phyloP scores from a whole-genome alignment of 1,140 invertebrate species.

The Anoplophora glabripennis region DNA sequence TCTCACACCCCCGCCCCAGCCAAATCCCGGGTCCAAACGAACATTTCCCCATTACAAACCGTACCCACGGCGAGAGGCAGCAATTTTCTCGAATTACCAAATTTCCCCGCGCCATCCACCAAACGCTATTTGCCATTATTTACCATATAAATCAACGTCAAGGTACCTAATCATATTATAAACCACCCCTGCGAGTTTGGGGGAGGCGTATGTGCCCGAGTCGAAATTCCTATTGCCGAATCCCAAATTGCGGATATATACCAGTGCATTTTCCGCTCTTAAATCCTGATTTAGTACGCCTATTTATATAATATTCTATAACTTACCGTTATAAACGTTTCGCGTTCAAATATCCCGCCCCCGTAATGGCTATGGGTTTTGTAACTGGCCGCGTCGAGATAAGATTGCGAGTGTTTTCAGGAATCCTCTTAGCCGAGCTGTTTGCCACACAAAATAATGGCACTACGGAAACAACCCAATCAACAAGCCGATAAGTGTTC shows the following conservation, averaged over 20 bases:
- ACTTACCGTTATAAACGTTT: no score
- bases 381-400: no score
- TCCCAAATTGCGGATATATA: background rate
- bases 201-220: background rate
- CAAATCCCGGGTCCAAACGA: no score
- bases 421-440: no score
- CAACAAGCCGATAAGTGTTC: no score
- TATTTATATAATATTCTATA: slow-evolving; percentile 3
- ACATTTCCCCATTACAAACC: no score
- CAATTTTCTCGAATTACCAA: slow-evolving; percentile 18
- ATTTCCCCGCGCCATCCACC: slow-evolving; percentile 26
- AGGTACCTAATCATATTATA: slow-evolving; percentile 36
- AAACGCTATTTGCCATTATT: slow-evolving; percentile 34
- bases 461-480: no score
- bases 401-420: no score
- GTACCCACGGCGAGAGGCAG: background rate
- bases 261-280: slow-evolving; percentile 12
- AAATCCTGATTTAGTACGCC: slow-evolving; percentile 9
- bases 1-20: no score
- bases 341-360: no score
- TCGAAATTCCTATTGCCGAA: background rate
- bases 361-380: no score
- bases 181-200: slow-evolving; percentile 19
- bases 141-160: slow-evolving; percentile 38
- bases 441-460: no score